These are phyloP conservation scores for Drosophila melanica DNA, from an alignment of 1,140 invertebrate genomes.

Conservation along the genomic window DNA sequence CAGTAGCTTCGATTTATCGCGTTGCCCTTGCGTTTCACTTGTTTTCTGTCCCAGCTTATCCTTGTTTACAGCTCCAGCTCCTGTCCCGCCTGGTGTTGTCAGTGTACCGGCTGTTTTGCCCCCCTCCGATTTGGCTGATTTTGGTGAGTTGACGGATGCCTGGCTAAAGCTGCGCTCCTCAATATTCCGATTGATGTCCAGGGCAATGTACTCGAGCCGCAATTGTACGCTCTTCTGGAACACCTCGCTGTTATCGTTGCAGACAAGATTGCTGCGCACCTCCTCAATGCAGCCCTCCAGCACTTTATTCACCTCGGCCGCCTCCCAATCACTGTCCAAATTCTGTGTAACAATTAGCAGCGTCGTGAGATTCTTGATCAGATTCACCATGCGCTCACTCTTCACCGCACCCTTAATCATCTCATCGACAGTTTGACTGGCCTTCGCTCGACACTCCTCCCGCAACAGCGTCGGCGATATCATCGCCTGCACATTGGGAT, in stretches of 20 bases:
- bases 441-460: conserved; percentile 94
- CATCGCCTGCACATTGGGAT: conserved; percentile 94
- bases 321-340: conserved; percentile 90
- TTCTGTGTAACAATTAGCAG: conserved; percentile 97
- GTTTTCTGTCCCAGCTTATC: neutral
- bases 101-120: neutral
- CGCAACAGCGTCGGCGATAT: conserved; percentile 93
- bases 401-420: conserved; percentile 88
- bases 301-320: conserved; percentile 96
- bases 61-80: neutral
- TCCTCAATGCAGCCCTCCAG: conserved; percentile 96
- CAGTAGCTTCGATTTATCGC: neutral
- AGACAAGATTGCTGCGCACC: conserved; percentile 90
- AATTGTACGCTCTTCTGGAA: conserved; percentile 97
- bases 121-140: conserved; percentile 25
- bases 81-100: neutral
- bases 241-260: conserved; percentile 90
- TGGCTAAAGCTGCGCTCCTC: conserved; percentile 43
- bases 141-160: conserved; percentile 25
- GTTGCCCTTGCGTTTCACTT: neutral
- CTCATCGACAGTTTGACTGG: conserved; percentile 91
- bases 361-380: conserved; percentile 95
- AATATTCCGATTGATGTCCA: conserved; percentile 78
- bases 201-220: conserved; percentile 96
- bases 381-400: conserved; percentile 87